Percentiles rank a stretch among this genome's conserved stretches.
These are phyloP conservation scores for Nezara viridula DNA, from an alignment of 2,888 invertebrate species.

Conservation along the genomic window DNA sequence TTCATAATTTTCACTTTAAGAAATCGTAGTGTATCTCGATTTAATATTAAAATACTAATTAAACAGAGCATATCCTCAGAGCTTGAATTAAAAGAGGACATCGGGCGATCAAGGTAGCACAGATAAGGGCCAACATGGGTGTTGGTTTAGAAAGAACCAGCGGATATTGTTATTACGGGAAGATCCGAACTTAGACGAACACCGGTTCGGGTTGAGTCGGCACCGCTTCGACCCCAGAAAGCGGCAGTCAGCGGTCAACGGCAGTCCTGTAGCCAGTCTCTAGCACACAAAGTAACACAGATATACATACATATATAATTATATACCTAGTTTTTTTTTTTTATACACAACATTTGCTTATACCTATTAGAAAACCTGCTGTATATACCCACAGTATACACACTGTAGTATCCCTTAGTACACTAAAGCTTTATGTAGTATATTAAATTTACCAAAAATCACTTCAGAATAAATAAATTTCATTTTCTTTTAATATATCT, in stretches of 20 bases:
- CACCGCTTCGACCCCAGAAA: neutral
- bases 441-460: neutral
- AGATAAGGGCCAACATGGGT: neutral
- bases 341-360: neutral
- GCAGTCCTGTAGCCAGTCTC: neutral
- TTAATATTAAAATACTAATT: neutral
- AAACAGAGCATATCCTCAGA: neutral
- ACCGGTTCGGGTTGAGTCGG: neutral
- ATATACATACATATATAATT: constrained; percentile 18
- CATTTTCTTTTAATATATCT: too few relatives aligned
- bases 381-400: neutral
- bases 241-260: constrained; percentile 26
- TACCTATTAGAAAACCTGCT: constrained; percentile 2
- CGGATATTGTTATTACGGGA: neutral
- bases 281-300: constrained; percentile 16
- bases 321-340: neutral
- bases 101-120: neutral
- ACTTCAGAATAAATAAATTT: neutral
- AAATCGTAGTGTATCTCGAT: too few relatives aligned
- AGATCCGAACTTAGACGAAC: neutral
- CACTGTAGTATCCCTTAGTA: neutral
- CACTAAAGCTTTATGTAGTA: neutral
- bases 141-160: constrained; percentile 15
- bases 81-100: neutral
- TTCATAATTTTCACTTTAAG: too few relatives aligned